These are phyloP conservation scores for Drosophila peninsularis DNA, from an alignment of 2,888 invertebrate genomes.

Conservation along the genomic window DNA sequence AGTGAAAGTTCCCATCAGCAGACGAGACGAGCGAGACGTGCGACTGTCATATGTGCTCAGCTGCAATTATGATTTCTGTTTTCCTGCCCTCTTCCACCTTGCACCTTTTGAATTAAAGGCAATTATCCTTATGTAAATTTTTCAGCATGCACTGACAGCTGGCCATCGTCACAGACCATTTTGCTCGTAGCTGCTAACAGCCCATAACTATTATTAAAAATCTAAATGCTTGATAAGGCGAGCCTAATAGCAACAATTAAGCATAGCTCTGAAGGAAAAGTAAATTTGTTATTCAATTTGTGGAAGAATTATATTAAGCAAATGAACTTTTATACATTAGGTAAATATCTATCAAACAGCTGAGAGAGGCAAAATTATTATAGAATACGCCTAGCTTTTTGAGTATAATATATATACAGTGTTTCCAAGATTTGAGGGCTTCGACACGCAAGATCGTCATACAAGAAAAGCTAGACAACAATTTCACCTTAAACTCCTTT, in stretches of 20 bases:
- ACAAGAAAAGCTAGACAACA: no score
- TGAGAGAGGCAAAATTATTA: no score
- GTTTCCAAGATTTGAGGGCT: no score
- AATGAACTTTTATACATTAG: no score
- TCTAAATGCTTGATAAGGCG: conserved; percentile 20
- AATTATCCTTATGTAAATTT: conserved; percentile 70
- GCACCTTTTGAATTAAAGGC: conserved; percentile 67
- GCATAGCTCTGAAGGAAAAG: background rate
- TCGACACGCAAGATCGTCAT: no score
- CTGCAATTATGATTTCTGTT: conserved; percentile 68
- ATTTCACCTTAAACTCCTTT: no score
- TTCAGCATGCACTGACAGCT: conserved; percentile 27
- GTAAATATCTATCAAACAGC: no score
- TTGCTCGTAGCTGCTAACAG: background rate
- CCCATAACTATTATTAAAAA: background rate
- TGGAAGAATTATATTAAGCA: no score
- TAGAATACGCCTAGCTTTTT: no score
- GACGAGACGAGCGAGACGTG: conserved; percentile 1
- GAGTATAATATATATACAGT: no score
- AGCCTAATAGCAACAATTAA: background rate
- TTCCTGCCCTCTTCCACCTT: conserved; percentile 14
- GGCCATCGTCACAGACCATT: conserved; percentile 15
- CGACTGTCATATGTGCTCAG: conserved; percentile 22
- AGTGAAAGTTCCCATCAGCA: conserved; percentile 21
- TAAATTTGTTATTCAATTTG: no score